phyloP scores from a whole-genome alignment of 37 sponge, comb jelly and placozoan species.

The Halisarca cf. caerulea region DNA sequence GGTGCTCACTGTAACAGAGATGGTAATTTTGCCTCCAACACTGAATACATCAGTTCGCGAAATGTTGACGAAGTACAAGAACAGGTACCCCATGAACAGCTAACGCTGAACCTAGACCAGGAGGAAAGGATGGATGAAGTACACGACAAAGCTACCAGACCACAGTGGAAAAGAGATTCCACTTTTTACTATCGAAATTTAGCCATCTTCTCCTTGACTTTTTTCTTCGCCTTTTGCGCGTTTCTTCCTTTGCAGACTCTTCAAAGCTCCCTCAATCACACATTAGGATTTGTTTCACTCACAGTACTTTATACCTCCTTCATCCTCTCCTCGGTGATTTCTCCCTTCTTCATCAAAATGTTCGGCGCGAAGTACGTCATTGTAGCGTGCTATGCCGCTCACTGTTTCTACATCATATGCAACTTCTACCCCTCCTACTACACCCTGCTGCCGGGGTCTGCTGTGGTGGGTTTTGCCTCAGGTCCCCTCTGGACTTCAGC shows the following conservation, averaged over 20 bases:
- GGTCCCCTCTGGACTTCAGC: conserved; percentile 67
- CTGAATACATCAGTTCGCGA: no score
- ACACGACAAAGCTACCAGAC: no score
- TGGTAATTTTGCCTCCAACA: no score
- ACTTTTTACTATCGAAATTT: neutral
- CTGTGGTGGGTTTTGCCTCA: conserved; percentile 52
- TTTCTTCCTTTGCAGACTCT: conserved; percentile 4
- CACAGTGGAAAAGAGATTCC: no score
- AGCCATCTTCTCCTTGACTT: neutral
- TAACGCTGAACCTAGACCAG: no score
- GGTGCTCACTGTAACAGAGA: no score
- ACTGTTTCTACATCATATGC: conserved; percentile 32
- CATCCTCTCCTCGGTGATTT: neutral
- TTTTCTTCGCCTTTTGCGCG: neutral
- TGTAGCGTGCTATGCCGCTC: neutral
- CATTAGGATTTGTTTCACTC: neutral
- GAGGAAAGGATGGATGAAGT: no score
- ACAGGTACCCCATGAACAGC: no score
- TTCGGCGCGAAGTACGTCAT: conserved; percentile 13
- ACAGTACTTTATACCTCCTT: neutral
- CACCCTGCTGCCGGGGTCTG: conserved; percentile 70
- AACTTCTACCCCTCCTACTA: conserved; percentile 77
- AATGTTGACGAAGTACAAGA: no score
- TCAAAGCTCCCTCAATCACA: neutral
- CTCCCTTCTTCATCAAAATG: conserved; percentile 5